Evolutionary conservation across 2,888 invertebrate species (phyloP), one percentile per base, ranked within the genome.

Genomic region (Nephrocerus scutellatus): DNA sequence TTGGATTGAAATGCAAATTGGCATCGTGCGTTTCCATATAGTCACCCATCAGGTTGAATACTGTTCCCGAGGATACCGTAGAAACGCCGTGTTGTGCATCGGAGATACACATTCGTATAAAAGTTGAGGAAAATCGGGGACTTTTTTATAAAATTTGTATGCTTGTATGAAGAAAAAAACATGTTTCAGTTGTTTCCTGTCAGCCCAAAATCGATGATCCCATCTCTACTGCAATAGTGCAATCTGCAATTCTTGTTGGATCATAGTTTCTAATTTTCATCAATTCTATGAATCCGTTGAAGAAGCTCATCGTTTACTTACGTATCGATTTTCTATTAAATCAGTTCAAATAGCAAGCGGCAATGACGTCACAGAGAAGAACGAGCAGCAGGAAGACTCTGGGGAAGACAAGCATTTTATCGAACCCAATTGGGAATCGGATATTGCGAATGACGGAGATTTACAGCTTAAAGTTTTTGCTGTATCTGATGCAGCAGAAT

Each of bases 141-240:
- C n/a, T n/a, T n/a, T n/a, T n/a, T n/a, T n/a, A n/a, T n/a, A n/a
- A n/a, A n/a, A n/a, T n/a, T n/a, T n/a, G n/a, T n/a, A n/a, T n/a
- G n/a, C n/a, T n/a, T n/a, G n/a, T n/a, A n/a, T n/a, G n/a, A n/a
- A n/a, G n/a, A n/a, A n/a, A n/a, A n/a, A n/a, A n/a, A n/a, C n/a
- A n/a, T n/a, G n/a, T n/a, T n/a, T n/a, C n/a, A n/a, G 12, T 32
- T 6, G 24, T 15, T 22, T 15, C 22, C 37, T 41, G 41, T 7
- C 12, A 59, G 57, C 54, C 54, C 2, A 51, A 51, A 41, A 46
- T 43, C 16, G 54, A 57, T 41, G 57, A 57, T 48, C 51, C 51
- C 2, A 60, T 66, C 39, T 62, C 66, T n/a, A 64, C 60, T 9
- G 56, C 54, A 10, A 50, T n/a, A 64, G 60, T 9, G 56, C 54